These are phyloP conservation scores for Coptodon rendalli DNA, from an alignment of 2,113 vertebrate genomes.

Conservation along the genomic window DNA sequence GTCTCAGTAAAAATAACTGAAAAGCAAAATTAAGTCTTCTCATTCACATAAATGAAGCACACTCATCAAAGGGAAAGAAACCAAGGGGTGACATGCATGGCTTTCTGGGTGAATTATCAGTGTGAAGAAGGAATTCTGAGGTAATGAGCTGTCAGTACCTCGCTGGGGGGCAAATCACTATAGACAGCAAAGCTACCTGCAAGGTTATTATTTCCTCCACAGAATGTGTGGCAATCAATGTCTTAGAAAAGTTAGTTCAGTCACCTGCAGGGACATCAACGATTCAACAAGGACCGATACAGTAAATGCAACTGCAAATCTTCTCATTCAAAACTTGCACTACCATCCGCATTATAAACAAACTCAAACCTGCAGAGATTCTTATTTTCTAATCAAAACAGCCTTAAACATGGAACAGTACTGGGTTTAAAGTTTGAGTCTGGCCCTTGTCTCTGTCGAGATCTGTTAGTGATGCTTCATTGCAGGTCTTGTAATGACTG, in stretches of 20 bases:
- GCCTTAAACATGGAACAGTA: not conserved
- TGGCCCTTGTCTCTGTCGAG: not conserved
- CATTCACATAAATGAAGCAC: not conserved
- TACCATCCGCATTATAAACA: not conserved
- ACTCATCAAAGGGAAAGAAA: not conserved
- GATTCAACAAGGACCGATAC: not conserved
- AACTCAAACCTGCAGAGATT: not conserved
- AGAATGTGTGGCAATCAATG: conserved; percentile 24
- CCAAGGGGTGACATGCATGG: not conserved
- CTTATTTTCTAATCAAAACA: conserved; percentile 20
- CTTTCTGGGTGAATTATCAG: conserved; percentile 18
- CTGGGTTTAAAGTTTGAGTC: not conserved
- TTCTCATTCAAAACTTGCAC: conserved; percentile 19
- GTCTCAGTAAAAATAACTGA: not conserved
- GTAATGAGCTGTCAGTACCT: conserved; percentile 32
- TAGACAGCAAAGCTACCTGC: conserved; percentile 9
- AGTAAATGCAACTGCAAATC: not conserved
- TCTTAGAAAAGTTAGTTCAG: conserved; percentile 12
- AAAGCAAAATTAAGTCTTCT: not conserved
- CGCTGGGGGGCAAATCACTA: conserved; percentile 5
- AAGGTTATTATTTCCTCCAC: conserved; percentile 31
- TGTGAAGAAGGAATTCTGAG: conserved; percentile 2
- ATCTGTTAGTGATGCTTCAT: conserved; percentile 9
- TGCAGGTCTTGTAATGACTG: conserved; percentile 29
- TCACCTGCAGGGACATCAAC: conserved; percentile 8